Evolutionary conservation across 2,888 invertebrate genomes (phyloP).

Genomic region (Serripes groenlandicus): DNA sequence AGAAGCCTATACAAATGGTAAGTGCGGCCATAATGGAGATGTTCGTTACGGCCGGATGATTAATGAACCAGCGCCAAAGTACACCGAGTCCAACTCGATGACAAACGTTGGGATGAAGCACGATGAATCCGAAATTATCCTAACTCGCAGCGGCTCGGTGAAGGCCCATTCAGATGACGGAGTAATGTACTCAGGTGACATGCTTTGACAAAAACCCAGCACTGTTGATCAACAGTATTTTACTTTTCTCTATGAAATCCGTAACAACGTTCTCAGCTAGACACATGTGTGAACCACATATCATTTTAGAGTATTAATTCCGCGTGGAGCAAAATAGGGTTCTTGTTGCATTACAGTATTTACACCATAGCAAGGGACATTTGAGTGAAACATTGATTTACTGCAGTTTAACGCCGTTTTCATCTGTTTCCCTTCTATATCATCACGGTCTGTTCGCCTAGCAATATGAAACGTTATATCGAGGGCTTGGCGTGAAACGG

Average conservation of each 20-base stretch:
- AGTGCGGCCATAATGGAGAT: conserved; percentile 61
- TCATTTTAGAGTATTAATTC: no score
- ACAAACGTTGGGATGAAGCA: conserved; percentile 61
- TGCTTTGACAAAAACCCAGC: conserved; percentile 64
- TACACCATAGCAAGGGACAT: no score
- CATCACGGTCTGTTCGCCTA: no score
- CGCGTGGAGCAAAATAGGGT: no score
- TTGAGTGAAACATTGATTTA: no score
- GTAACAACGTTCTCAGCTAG: background rate
- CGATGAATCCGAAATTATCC: conserved; percentile 68
- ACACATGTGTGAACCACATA: no score
- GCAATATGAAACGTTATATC: no score
- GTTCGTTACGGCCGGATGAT: conserved; percentile 63
- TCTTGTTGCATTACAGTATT: no score
- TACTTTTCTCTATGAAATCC: background rate
- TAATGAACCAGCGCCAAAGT: conserved; percentile 35
- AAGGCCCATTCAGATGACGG: conserved; percentile 80
- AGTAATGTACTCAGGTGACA: conserved; percentile 77
- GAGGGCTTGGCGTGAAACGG: no score
- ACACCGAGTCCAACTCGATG: conserved; percentile 72
- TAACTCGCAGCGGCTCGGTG: conserved; percentile 69
- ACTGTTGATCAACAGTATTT: conserved; percentile 13
- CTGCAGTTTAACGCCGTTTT: no score
- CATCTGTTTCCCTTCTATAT: no score
- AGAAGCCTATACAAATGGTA: conserved; percentile 52